A percentile compares a stretch with the other conserved stretches of the same genome.
phyloP scores from a whole-genome alignment of 2,797 vertebrate species.

The Lates japonicus region DNA sequence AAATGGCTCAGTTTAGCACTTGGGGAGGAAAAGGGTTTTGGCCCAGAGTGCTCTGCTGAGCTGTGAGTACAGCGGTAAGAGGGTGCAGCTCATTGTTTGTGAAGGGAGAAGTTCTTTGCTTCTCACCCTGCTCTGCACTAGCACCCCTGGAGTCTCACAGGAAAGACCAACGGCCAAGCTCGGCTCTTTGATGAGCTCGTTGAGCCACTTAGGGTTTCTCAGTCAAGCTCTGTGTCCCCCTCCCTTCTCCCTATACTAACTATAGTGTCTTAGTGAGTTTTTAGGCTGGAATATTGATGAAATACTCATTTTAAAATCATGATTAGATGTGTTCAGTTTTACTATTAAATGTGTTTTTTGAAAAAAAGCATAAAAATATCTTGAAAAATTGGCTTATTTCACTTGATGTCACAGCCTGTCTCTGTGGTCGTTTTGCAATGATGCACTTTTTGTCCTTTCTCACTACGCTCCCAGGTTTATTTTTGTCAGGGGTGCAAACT shows the following conservation, averaged over 20 bases:
- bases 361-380: not conserved
- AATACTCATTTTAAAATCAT: not conserved
- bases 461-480: not conserved
- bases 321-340: not conserved
- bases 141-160: slow-evolving; percentile 38
- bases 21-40: slow-evolving; percentile 64
- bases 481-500: slow-evolving; percentile 15
- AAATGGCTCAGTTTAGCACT: slow-evolving; percentile 69
- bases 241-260: not conserved
- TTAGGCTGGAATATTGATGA: slow-evolving; percentile 10
- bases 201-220: slow-evolving; percentile 39
- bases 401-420: slow-evolving; percentile 10
- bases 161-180: slow-evolving; percentile 45
- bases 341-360: not conserved
- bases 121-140: slow-evolving; percentile 58
- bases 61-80: slow-evolving; percentile 65
- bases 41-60: slow-evolving; percentile 69
- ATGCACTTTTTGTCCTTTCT: slow-evolving; percentile 13
- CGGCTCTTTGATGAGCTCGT: slow-evolving; percentile 40
- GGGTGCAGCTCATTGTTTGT: slow-evolving; percentile 60
- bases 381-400: not conserved
- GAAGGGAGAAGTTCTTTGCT: slow-evolving; percentile 47
- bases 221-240: slow-evolving; percentile 1
- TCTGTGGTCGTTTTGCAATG: slow-evolving; percentile 5
- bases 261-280: not conserved